Conservation (phyloP, 2,888 invertebrate genomes). For the Linnaemya tessellans region DNA sequence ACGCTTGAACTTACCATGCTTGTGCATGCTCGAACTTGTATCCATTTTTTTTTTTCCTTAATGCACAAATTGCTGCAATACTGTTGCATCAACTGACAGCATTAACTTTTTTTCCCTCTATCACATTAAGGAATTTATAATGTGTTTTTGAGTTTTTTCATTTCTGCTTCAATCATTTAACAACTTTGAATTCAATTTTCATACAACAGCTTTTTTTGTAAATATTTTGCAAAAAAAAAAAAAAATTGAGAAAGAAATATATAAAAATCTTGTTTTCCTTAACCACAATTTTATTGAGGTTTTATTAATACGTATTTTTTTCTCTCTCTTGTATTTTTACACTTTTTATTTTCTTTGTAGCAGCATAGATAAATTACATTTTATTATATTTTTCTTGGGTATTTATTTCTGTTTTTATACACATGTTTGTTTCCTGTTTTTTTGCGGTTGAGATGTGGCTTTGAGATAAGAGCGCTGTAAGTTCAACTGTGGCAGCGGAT, state of each 20-base stretch:
- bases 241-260: too few species aligned
- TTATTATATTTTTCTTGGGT: slow-evolving; percentile 32
- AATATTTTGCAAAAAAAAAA: slow-evolving; percentile 6
- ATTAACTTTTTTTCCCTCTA: not conserved
- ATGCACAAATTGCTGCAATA: not conserved
- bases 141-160: not conserved
- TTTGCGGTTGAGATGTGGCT: slow-evolving; percentile 33
- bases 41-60: not conserved
- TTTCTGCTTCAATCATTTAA: not conserved
- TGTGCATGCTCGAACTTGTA: not conserved
- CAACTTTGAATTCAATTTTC: not conserved
- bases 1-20: not conserved
- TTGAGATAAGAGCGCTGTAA: slow-evolving; percentile 16
- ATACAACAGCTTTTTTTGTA: not conserved
- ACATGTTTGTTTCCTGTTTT: slow-evolving; percentile 42
- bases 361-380: slow-evolving; percentile 44
- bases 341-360: not conserved
- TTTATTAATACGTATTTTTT: not conserved
- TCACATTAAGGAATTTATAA: not conserved
- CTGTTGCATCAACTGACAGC: not conserved
- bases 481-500: slow-evolving; percentile 13
- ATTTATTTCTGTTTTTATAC: slow-evolving; percentile 17
- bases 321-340: not conserved
- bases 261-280: slow-evolving; percentile 1
- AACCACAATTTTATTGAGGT: slow-evolving; percentile 53